phyloP scores from a whole-genome alignment of 1,140 invertebrate genomes.

The Zaprionus inermis region DNA sequence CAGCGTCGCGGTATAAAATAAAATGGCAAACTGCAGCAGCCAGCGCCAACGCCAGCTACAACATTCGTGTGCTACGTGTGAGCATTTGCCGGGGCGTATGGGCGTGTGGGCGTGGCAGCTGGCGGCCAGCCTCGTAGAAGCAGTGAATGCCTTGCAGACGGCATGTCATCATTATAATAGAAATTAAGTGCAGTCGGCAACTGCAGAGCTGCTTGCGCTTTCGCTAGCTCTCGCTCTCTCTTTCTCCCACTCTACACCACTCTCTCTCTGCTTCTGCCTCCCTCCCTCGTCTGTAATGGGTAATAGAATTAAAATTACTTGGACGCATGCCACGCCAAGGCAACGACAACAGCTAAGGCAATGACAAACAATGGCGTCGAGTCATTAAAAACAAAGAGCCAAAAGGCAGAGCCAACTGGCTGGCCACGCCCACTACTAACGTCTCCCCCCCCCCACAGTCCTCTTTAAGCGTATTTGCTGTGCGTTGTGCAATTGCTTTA shows the following conservation, averaged over 20 bases:
- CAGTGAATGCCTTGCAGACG: constrained; percentile 50
- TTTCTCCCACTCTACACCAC: constrained; percentile 7
- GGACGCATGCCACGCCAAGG: constrained; percentile 58
- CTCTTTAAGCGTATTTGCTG: constrained; percentile 32
- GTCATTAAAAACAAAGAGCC: constrained; percentile 61
- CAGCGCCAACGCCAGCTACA: constrained; percentile 9
- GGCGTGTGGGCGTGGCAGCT: constrained; percentile 44
- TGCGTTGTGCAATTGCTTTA: constrained; percentile 7
- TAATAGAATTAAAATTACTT: constrained; percentile 74
- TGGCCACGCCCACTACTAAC: not conserved
- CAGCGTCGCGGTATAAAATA: constrained; percentile 35
- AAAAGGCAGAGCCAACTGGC: constrained; percentile 41
- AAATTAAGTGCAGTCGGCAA: constrained; percentile 61
- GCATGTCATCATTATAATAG: constrained; percentile 71
- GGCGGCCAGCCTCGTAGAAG: constrained; percentile 28
- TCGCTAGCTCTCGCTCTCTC: constrained; percentile 12
- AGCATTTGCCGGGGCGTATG: constrained; percentile 32
- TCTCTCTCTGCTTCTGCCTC: not conserved
- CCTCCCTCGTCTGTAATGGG: constrained; percentile 51
- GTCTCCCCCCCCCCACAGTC: not conserved
- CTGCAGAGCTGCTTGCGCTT: constrained; percentile 9
- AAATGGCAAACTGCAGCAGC: constrained; percentile 38
- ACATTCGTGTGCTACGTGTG: constrained; percentile 51
- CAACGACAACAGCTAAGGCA: constrained; percentile 35
- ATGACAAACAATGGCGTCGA: constrained; percentile 57